These are phyloP conservation scores for Drosophila demipolita DNA, from an alignment of 2,888 invertebrate species.

Conservation along the genomic window DNA sequence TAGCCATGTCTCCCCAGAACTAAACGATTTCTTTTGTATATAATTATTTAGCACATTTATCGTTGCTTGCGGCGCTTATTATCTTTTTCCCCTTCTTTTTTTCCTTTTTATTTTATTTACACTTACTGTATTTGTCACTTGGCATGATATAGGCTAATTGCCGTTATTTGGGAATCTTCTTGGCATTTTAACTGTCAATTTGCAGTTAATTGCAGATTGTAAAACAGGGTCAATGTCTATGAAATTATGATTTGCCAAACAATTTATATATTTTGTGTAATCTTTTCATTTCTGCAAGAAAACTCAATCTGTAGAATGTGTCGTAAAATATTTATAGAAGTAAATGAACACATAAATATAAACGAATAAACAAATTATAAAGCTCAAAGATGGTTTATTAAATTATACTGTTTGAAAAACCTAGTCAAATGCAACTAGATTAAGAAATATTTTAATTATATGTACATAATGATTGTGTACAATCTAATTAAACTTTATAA, in stretches of 20 bases:
- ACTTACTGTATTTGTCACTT: conserved; percentile 20
- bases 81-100: conserved; percentile 9
- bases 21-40: conserved; percentile 57
- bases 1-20: conserved; percentile 44
- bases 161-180: background rate
- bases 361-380: background rate
- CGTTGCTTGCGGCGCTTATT: conserved; percentile 62
- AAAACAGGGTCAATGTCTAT: background rate
- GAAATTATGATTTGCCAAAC: background rate
- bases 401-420: background rate
- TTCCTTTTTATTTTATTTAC: conserved; percentile 23
- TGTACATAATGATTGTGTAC: background rate
- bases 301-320: background rate
- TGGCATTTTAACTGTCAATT: background rate
- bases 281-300: background rate
- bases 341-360: too few species aligned
- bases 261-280: background rate
- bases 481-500: conserved; percentile 1
- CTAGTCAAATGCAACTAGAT: background rate
- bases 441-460: background rate
- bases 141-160: conserved; percentile 21
- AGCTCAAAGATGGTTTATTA: background rate
- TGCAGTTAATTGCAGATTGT: background rate
- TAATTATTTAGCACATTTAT: conserved; percentile 61
- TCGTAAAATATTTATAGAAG: background rate